Base-by-base conservation (phyloP, 2,888 invertebrate genomes). In the Agriopis leucophaearia region DNA sequence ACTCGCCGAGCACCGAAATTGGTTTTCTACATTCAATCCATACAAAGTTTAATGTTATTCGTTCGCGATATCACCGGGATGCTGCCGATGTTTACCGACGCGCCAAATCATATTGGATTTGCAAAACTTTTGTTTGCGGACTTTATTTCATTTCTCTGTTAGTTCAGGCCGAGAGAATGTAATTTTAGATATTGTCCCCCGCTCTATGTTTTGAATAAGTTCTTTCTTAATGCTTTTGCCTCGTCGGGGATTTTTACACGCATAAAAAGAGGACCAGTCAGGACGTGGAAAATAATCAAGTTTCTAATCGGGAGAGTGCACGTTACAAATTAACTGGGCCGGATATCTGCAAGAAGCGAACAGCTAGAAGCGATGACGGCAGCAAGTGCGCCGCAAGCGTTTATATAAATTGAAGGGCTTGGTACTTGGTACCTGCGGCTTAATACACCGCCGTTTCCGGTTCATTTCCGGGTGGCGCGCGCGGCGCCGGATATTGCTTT, bases 11-110 rank as follows among this genome's bases (percentile, higher is more conserved):
- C 91, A 91, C 93, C 93, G 92, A 94, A 94, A 94, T 94, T 94
- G 94, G 94, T 94, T 94, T 94, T 94, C 94, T 94, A 94, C 94
- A 94, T 94, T 93, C 94, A 94, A 94, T 94, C 93, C 94, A 94
- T 94, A 94, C 93, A 94, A 94, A 94, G 94, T 94, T 94, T 94
- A 94, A 94, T 94, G 94, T 94, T 94, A 94, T 94, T 94, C 94
- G 94, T 91, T 92, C 91, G 90, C 92, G 93, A 94, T 94, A 94
- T 94, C 93, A 93, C 93, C 88, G 92, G 92, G 92, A 92, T 90
- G 92, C 93, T 90, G 92, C 90, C 91, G 92, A 92, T 94, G 94
- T 93, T 94, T 93, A 94, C 94, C 89, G 89, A 91, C 93, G 92
- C 92, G 92, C 93, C 90, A 92, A 93, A 94, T 94, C 93, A 94